Base-by-base conservation (phyloP, 2,888 invertebrate species). In the Meteorus colon region DNA sequence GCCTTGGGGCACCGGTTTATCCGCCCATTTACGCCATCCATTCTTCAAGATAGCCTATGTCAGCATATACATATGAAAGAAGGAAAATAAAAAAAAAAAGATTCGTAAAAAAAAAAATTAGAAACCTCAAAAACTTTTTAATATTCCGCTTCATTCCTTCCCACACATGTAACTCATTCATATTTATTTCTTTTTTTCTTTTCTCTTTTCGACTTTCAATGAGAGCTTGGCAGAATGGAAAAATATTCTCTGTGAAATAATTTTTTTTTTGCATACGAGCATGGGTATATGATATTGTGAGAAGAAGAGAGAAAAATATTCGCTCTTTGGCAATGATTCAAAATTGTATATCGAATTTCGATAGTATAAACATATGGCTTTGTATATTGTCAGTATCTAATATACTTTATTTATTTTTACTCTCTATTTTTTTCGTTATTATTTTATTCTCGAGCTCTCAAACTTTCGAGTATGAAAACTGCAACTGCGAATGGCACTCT, bases 1-100 rank as follows among this genome's bases (percentile, higher is more conserved):
- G 65, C 65, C 34, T 65, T 19, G 37, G 65, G 65, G 34, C 37
- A 37, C 16, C 19, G n/a, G 12, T 65, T 65, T 34, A 65, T 75
- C 16, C 37, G 14, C 12, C 14, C 34, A 62, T 65, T 19, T 51
- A 63, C 27, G 19, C 29, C 51, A 29, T 66, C 51, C 19, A 65
- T 60, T 67, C 16, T 37, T 29, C 14, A 31, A 27, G 63, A 75
- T 62, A 51, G 19, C 27, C n/a, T 4, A 24, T 16, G 24, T 48
- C 48, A 48, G n/a, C n/a, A 55, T 8, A 60, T 27, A n/a, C 24
- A 34, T 60, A 71, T 31, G n/a, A 6, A 41, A 27, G 27, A 19
- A 63, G 45, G 10, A 12, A 29, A 6, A 45, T 27, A 24, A 34
- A 63, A 34, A 31, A n/a, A 63, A 63, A 63, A 37, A 31, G 10